Base-by-base conservation (phyloP, 2,797 vertebrate species). In the Myotis daubentonii region DNA sequence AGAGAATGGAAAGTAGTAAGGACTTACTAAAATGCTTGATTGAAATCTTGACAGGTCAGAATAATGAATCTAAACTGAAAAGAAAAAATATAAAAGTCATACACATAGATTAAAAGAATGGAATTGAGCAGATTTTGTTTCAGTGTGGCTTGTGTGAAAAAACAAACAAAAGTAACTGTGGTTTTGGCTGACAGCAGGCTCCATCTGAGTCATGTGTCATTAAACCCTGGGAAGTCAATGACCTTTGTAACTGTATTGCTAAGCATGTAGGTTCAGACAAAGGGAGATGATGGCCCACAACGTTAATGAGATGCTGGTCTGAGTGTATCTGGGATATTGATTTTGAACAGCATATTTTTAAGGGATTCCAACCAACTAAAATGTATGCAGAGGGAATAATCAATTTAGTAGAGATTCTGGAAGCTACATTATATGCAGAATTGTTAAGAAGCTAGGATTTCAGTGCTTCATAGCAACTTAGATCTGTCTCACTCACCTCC, bases 81-180 rank as follows among this genome's bases (percentile, higher is more conserved):
- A 96, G 28, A 85, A 80, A 86, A 86, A 68, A 86, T n/a, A 47
- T 23, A 66, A 66, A 88, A 81, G 25, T 44, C 79, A 89, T 53
- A 57, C 9, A 47, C 30, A 76, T 44, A n/a, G 4, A 8, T 82
- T 95, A 57, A 94, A 93, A 85, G 36, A 80, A 60, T 38, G 89
- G 9, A 82, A 82, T 3, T 55, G 25, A 92, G 71, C 6, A 84
- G 10, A 76, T 94, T 94, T 83, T 79, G 20, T 85, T 85, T 53
- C 90, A 92, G 65, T 16, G 30, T 25, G 11, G 9, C 72, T 86
- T 83, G 10, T 75, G 15, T 91, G 22, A 83, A 95, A 89, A 83
- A 93, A 92, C 30, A 95, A 92, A 36, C 38, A 70, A 93, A 86
- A 85, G 12, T 19, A 72, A 16, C 25, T 80, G 51, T 33, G 70